phyloP scores from a whole-genome alignment of 2,888 invertebrate genomes.

The Chaetoderma sp. region DNA sequence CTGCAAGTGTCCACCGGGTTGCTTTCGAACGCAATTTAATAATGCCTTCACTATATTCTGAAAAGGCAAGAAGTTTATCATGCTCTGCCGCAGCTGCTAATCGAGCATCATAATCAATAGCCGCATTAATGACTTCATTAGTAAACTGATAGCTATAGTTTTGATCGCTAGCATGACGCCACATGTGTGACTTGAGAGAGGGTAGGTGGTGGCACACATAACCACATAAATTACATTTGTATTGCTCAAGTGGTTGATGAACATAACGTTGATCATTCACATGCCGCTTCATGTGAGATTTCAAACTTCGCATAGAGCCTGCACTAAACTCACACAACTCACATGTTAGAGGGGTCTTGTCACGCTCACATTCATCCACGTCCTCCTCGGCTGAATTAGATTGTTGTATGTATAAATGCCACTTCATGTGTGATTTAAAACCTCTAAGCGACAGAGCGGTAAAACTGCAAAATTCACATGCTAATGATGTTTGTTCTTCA shows the following conservation, averaged over 20 bases:
- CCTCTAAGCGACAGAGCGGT: constrained; percentile 63
- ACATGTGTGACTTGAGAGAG: constrained; percentile 68
- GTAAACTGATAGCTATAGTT: constrained; percentile 66
- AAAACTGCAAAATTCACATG: constrained; percentile 64
- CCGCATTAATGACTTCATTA: constrained; percentile 66
- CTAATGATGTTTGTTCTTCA: constrained; percentile 37
- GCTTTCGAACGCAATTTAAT: neutral
- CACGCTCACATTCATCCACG: no score
- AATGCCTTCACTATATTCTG: constrained; percentile 32
- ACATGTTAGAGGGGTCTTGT: constrained; percentile 59
- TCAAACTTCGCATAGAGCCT: constrained; percentile 61
- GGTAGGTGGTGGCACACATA: constrained; percentile 68
- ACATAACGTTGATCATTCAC: constrained; percentile 66
- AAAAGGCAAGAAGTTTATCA: constrained; percentile 37
- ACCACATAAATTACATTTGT: constrained; percentile 67
- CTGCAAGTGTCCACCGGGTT: neutral
- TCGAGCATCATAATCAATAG: constrained; percentile 62
- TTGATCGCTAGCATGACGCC: constrained; percentile 66
- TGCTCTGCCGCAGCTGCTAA: constrained; percentile 42
- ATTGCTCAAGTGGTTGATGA: constrained; percentile 67
- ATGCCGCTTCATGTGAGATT: constrained; percentile 68
- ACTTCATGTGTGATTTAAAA: constrained; percentile 67
- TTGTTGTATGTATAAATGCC: no score
- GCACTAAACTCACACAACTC: constrained; percentile 65
- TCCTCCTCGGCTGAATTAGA: no score